Evolutionary conservation across 2,113 vertebrate genomes (phyloP), one percentile per base, ranked within the genome.

Genomic region (Rhizomys pruinosus): DNA sequence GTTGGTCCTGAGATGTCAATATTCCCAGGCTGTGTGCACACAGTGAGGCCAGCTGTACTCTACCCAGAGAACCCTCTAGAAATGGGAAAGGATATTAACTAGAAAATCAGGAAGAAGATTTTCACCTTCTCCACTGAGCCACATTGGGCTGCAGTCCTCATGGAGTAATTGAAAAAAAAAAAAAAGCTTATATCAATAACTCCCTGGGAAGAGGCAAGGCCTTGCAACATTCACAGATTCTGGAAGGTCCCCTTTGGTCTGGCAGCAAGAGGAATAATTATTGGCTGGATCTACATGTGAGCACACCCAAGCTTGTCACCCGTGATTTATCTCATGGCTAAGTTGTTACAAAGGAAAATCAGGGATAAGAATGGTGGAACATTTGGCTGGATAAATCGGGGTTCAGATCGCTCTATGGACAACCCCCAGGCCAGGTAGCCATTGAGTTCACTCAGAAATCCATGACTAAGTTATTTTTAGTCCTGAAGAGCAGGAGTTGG

Each of bases 1-100:
- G 79, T 80, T 61, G 8, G 17, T 78, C 59, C 74, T 57, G 66
- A 22, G 89, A 94, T 95, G 92, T 92, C 94, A 97, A 72, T 73
- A 81, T 96, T 95, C 92, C 95, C 90, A 85, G 94, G 87, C 92
- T 96, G 90, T 78, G 78, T 96, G 97, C 93, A 94, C 87, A 17
- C 92, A 93, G 88, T 11, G 2, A 82, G 97, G 92, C 78, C 93
- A 85, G 95, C 79, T 95, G 94, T 79, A 85, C 90, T 95, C 94
- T 92, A 94, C 68, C 94, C 96, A 93, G 52, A 79, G 59, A 42
- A 91, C 34, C 59, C n/a, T 63, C 64, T 20, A 12, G 52, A 69
- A 87, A 79, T 64, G 82, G 89, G 66, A 92, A 87, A 59, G 22
- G 89, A 89, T 52, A 86, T 39, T 87, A 86, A 89, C 91, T 89